These are phyloP conservation scores for Psilopogon haemacephalus DNA, from an alignment of 2,113 vertebrate species.

Conservation along the genomic window DNA sequence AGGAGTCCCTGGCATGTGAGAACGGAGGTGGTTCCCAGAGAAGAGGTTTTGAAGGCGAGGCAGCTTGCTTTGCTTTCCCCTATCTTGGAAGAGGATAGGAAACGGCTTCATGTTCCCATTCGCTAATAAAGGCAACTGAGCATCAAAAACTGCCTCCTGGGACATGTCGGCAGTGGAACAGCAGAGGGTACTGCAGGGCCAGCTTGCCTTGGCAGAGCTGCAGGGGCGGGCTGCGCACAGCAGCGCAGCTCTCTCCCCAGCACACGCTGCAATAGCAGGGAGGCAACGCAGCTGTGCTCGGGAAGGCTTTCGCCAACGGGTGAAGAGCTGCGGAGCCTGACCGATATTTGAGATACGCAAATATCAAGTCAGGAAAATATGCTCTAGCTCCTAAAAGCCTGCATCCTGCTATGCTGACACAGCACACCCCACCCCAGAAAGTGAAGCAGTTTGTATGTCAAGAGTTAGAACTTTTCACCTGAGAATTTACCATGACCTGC, in stretches of 20 bases:
- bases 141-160: not conserved
- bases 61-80: not conserved
- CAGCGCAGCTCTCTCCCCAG: not conserved
- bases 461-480: not conserved
- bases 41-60: not conserved
- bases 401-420: not conserved
- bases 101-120: not conserved
- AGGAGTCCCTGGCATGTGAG: slow-evolving; percentile 16
- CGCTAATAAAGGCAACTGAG: not conserved
- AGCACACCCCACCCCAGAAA: not conserved
- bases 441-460: not conserved
- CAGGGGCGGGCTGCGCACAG: not conserved
- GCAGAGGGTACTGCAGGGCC: slow-evolving; percentile 46
- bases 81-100: not conserved
- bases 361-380: not conserved
- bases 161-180: not conserved
- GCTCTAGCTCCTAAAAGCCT: not conserved
- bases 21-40: not conserved
- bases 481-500: not conserved
- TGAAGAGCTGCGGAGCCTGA: slow-evolving; percentile 11
- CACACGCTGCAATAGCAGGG: not conserved
- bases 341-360: not conserved
- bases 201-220: not conserved
- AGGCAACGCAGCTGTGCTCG: accelerated
- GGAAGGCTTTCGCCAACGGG: not conserved